Conservation (phyloP, 2,797 vertebrate species). For the Centroberyx gerrardi region DNA sequence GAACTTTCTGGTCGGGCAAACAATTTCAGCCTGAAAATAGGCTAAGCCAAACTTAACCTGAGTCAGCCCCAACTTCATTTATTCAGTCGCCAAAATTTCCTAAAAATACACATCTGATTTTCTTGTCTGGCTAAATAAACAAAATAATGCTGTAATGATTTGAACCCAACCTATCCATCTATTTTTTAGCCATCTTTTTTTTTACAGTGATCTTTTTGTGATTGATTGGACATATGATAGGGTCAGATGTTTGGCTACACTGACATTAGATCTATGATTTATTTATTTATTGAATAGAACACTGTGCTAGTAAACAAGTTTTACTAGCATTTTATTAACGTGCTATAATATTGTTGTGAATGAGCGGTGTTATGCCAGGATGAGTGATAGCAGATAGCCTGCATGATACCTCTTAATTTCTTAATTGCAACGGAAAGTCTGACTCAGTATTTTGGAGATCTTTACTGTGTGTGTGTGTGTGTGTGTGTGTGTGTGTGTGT, state of each 20-base stretch:
- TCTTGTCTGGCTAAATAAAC: not conserved
- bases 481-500: slow-evolving; percentile 31
- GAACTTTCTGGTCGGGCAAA: slow-evolving; percentile 46
- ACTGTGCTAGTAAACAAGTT: slow-evolving; percentile 4
- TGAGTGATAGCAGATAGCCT: slow-evolving; percentile 12
- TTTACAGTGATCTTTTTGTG: too few species aligned
- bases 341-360: slow-evolving; percentile 20
- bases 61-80: slow-evolving; percentile 16
- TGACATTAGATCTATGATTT: not conserved
- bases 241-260: not conserved
- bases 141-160: not conserved
- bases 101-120: not conserved
- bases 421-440: slow-evolving; percentile 29
- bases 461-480: slow-evolving; percentile 28
- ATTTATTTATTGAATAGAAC: not conserved
- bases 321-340: not conserved
- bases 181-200: too few species aligned
- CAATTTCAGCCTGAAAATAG: slow-evolving; percentile 48
- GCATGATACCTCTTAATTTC: slow-evolving; percentile 28
- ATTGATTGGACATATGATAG: not conserved
- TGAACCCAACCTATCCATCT: not conserved
- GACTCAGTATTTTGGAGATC: slow-evolving; percentile 24
- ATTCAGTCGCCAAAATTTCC: slow-evolving; percentile 20
- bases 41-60: slow-evolving; percentile 44
- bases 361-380: slow-evolving; percentile 11